Evolutionary conservation across 2,888 invertebrate genomes (phyloP).

Genomic region (Gryllus longicercus): DNA sequence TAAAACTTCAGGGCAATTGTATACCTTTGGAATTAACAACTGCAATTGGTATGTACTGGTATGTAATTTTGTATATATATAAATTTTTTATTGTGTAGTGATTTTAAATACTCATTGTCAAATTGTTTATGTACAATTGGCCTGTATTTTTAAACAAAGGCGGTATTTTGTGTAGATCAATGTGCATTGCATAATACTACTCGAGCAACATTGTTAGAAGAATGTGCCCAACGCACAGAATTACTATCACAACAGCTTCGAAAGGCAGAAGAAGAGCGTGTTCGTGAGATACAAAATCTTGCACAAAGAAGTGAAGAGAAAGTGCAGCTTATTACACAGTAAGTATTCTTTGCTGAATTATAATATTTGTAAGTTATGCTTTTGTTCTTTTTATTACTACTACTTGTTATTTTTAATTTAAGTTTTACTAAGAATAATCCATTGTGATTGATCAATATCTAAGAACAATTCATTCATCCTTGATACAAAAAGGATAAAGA

Average conservation of each 20-base stretch:
- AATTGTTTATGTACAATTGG: too few species aligned
- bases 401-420: too few species aligned
- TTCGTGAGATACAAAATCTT: slow-evolving; percentile 35
- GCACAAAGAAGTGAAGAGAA: slow-evolving; percentile 24
- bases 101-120: too few species aligned
- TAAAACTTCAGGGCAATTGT: slow-evolving; percentile 47
- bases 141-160: background rate
- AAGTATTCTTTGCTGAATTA: background rate
- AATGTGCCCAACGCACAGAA: slow-evolving; percentile 26
- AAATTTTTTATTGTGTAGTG: too few species aligned
- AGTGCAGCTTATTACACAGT: slow-evolving; percentile 27
- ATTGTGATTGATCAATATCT: background rate
- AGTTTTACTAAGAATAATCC: too few species aligned
- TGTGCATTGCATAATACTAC: slow-evolving; percentile 25
- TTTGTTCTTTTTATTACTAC: too few species aligned
- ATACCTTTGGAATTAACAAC: slow-evolving; percentile 45
- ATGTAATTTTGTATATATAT: background rate
- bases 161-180: slow-evolving; percentile 12
- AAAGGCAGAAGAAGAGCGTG: slow-evolving; percentile 38
- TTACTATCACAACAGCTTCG: slow-evolving; percentile 38
- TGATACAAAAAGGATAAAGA: too few species aligned
- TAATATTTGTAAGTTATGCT: too few species aligned
- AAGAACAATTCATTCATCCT: background rate
- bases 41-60: slow-evolving; percentile 39
- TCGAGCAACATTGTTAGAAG: slow-evolving; percentile 21